phyloP scores from a whole-genome alignment of 2,113 vertebrate genomes.

The Tricholaema leucomelas region DNA sequence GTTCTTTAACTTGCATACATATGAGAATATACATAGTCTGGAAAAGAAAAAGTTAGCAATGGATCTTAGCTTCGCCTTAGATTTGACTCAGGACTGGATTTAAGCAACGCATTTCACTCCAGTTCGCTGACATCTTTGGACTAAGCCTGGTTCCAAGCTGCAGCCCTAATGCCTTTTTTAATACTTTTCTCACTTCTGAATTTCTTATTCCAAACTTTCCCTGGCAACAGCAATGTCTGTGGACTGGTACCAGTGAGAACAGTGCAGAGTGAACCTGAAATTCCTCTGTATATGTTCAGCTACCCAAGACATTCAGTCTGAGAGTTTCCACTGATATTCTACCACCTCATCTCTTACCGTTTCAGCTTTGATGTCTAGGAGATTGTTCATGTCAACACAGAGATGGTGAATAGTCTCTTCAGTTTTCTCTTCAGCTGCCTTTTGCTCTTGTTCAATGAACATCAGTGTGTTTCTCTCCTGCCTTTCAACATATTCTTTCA shows the following conservation, averaged over 20 bases:
- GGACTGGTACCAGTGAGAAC: not conserved
- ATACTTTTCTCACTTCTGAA: not conserved
- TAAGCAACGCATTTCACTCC: not conserved
- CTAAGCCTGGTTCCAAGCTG: not conserved
- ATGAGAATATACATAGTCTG: not conserved
- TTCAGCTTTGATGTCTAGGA: not conserved
- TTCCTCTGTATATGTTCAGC: not conserved
- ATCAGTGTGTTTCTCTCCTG: conserved; percentile 44
- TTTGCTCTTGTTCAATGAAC: conserved; percentile 41
- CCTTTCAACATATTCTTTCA: conserved; percentile 59
- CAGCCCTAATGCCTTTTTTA: not conserved
- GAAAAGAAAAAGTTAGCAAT: not conserved
- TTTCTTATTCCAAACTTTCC: not conserved
- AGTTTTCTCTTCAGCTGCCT: not conserved
- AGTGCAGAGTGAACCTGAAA: no score
- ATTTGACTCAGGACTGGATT: not conserved
- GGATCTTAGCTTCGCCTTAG: not conserved
- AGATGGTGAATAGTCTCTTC: not conserved
- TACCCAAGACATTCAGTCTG: not conserved
- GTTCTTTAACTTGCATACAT: not conserved
- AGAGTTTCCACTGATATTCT: not conserved
- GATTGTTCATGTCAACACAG: not conserved
- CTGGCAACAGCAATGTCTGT: not conserved
- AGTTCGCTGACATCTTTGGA: not conserved
- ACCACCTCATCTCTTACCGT: conserved; percentile 1